A percentile compares a stretch with the other conserved stretches of the same genome.
phyloP scores from a whole-genome alignment of 2,797 vertebrate species.

The Enteromius thamalakanensis region DNA sequence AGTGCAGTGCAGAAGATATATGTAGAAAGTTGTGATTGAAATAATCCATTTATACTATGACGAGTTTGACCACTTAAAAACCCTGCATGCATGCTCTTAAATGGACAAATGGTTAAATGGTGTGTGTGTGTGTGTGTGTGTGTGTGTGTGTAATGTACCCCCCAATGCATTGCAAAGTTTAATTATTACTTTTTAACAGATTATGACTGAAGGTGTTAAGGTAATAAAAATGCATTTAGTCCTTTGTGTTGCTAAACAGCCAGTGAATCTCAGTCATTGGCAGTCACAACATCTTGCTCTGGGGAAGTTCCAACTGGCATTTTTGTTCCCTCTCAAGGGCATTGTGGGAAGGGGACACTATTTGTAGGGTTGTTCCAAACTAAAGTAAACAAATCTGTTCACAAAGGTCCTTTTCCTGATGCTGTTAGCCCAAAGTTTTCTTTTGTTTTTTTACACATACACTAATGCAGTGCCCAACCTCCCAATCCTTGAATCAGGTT shows the following conservation, averaged over 20 bases:
- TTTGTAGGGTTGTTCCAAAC: neutral
- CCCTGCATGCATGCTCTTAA: no score
- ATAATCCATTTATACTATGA: neutral
- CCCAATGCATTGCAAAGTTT: neutral
- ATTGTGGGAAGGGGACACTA: neutral
- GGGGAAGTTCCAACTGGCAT: neutral
- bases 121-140: no score
- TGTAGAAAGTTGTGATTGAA: neutral
- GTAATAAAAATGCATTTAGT: neutral
- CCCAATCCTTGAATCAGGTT: no score
- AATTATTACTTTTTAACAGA: neutral
- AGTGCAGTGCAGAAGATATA: neutral
- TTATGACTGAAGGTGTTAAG: neutral
- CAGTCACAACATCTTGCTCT: neutral
- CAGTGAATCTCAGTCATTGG: neutral
- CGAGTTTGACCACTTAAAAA: neutral
- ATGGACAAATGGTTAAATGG: no score
- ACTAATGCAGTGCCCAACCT: neutral
- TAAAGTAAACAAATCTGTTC: neutral
- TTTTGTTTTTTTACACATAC: neutral
- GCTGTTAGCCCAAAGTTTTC: neutral
- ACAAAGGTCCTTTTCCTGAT: neutral
- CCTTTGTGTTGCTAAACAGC: neutral
- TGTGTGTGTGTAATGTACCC: neutral
- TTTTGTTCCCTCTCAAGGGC: neutral